Evolutionary conservation across 1,140 invertebrate genomes (phyloP), one percentile per base, ranked within the genome.

Genomic region (Scaptomyza montana): DNA sequence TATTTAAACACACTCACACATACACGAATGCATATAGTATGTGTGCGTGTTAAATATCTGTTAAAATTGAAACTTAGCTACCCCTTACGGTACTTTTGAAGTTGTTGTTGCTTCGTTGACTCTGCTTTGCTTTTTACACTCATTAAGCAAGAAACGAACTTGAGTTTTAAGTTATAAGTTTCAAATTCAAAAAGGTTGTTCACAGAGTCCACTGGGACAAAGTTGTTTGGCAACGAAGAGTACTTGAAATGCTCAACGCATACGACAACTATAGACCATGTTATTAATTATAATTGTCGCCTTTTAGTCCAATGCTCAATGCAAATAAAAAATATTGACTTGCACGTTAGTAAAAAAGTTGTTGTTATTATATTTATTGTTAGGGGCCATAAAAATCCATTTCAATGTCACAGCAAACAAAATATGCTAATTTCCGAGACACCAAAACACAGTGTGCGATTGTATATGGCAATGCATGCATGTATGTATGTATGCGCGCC

Each of bases 371-470:
- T 79, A 64, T 39, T 80, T 73, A 64, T 73, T 75, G 78, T 79
- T 82, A 78, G 71, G 82, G 67, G 72, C 78, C 82, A 87, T 87
- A 82, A 89, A 87, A 87, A 89, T 82, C 75, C 47, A 57, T 87
- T 87, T 87, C 82, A 87, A 87, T 87, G 82, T 87, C 82, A 87
- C 51, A 62, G 77, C 80, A 65, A 70, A 74, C 69, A 69, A 85
- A 86, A 86, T 86, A 87, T 87, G 82, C 82, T 82, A 87, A 87
- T 87, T 87, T 73, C 54, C 71, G 33, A 62, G 62, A 53, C 43
- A n/a, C 45, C 59, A 73, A 73, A 69, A 59, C 30, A 5, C 30
- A 7, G 7, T 33, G 0, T 7, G 75, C 45, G 16, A 9, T 8
- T 33, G 9, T 53, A 39, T 21, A 41, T 47, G 30, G 21, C 21